Conservation (phyloP, 2,113 vertebrate species). For the Enhydra lutris region DNA sequence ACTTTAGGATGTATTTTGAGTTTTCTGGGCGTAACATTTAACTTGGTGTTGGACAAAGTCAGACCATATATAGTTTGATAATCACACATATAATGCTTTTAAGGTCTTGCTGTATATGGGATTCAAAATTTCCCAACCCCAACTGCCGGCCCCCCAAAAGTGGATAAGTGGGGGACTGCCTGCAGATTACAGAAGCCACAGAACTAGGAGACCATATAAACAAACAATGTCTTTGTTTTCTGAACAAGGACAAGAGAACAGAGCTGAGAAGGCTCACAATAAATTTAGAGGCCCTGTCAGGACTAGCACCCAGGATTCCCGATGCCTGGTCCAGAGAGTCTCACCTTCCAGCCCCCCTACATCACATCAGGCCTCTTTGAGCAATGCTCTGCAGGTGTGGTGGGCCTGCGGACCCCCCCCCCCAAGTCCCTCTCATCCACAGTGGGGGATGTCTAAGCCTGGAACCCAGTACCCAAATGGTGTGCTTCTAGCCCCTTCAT, state of each 20-base stretch:
- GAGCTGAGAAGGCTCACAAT: neutral
- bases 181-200: neutral
- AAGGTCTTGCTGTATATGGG: neutral
- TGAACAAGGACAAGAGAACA: neutral
- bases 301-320: neutral
- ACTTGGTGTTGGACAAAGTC: neutral
- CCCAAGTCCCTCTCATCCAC: neutral
- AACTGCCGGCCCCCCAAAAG: neutral
- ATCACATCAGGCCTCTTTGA: too few species aligned
- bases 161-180: neutral
- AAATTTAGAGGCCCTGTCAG: neutral
- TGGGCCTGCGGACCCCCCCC: neutral
- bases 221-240: neutral
- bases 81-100: neutral
- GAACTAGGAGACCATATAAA: neutral
- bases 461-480: too few species aligned
- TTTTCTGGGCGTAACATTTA: neutral
- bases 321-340: neutral
- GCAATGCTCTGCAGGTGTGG: neutral
- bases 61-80: neutral
- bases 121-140: neutral
- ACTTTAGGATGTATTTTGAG: neutral
- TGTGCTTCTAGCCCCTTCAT: neutral
- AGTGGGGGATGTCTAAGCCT: neutral
- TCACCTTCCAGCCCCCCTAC: neutral